Conservation (phyloP, 1,140 invertebrate species). For the Neuroterus valhalla region DNA sequence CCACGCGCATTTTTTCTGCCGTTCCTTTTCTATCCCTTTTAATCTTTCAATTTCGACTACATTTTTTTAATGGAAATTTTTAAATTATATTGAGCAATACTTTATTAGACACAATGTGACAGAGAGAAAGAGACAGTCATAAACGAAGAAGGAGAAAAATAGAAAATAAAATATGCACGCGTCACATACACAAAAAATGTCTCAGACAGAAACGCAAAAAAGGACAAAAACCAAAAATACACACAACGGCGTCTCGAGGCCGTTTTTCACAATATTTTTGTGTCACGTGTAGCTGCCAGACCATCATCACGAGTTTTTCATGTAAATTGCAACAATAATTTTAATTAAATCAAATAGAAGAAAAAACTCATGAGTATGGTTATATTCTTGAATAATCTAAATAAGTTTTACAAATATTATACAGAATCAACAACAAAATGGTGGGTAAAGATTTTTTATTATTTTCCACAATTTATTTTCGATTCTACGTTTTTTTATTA, state of each 20-base stretch:
- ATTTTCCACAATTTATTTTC: background rate
- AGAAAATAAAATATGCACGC: constrained; percentile 58
- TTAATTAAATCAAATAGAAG: background rate
- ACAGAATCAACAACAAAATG: background rate
- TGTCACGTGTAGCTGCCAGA: background rate
- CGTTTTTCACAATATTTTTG: constrained; percentile 60
- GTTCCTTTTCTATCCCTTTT: constrained; percentile 46
- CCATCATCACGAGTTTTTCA: constrained; percentile 19
- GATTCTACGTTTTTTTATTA: background rate
- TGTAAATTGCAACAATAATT: background rate
- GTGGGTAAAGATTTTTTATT: constrained; percentile 7
- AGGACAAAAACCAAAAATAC: constrained; percentile 54
- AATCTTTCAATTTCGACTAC: constrained; percentile 36
- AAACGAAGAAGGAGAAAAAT: constrained; percentile 53
- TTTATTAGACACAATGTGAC: constrained; percentile 48
- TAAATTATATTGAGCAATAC: constrained; percentile 25
- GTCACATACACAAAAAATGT: constrained; percentile 60
- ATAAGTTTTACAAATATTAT: background rate
- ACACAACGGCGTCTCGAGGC: constrained; percentile 68
- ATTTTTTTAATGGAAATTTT: constrained; percentile 23
- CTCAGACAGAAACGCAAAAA: constrained; percentile 59
- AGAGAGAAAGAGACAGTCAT: constrained; percentile 48
- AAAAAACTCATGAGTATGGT: constrained; percentile 27
- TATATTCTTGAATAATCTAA: background rate
- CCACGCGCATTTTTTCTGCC: constrained; percentile 39